Percentiles rank a stretch among this genome's conserved stretches.
Evolutionary conservation across 1,140 invertebrate genomes (phyloP).

Genomic region (Eumeta japonica): DNA sequence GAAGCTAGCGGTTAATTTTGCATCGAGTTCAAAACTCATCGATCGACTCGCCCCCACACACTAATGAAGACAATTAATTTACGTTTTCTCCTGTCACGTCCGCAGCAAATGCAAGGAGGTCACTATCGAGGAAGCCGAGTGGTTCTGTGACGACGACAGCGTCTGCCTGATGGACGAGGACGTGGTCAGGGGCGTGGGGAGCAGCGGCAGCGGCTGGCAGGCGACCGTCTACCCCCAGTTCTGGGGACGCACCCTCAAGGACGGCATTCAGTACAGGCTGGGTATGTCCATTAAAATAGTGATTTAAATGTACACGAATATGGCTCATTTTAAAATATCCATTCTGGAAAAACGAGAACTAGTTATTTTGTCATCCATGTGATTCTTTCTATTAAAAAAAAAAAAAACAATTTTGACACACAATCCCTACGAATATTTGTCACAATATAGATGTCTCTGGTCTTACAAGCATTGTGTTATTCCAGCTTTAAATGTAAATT

Average conservation of each 20-base stretch:
- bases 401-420: no score
- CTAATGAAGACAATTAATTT: no score
- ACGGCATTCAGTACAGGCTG: slow-evolving; percentile 74
- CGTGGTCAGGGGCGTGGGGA: slow-evolving; percentile 68
- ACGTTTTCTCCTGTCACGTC: no score
- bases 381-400: slow-evolving; percentile 13
- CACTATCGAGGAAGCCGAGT: slow-evolving; percentile 38
- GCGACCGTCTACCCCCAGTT: slow-evolving; percentile 81
- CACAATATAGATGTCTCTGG: no score
- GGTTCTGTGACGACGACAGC: slow-evolving; percentile 69
- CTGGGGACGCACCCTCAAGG: slow-evolving; percentile 77
- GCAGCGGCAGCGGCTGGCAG: slow-evolving; percentile 65
- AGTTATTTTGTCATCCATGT: slow-evolving; percentile 52
- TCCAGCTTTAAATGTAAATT: no score
- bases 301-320: background rate
- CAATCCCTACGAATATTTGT: no score
- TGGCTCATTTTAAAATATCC: background rate
- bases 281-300: slow-evolving; percentile 69
- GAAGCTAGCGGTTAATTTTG: no score
- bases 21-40: no score
- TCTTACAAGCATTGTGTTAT: no score
- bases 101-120: slow-evolving; percentile 64
- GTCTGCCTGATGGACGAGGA: slow-evolving; percentile 75
- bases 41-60: no score
- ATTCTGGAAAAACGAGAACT: slow-evolving; percentile 44